Evolutionary conservation across 2,888 invertebrate species (phyloP).

Genomic region (Meteorus colon): DNA sequence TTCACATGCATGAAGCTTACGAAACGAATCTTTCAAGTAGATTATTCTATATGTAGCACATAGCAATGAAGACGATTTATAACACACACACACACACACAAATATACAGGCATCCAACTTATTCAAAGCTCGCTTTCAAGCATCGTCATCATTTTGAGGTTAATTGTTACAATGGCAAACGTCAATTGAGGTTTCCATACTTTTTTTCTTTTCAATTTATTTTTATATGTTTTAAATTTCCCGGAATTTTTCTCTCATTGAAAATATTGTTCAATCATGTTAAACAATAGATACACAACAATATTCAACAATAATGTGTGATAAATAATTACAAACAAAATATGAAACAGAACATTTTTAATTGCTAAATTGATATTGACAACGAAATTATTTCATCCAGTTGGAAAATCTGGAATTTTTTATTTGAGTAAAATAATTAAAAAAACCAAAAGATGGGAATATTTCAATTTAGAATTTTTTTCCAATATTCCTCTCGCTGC

Average conservation of each 20-base stretch:
- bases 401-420: background rate
- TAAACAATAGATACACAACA: too few relatives aligned
- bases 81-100: background rate
- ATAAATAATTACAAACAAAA: too few relatives aligned
- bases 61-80: background rate
- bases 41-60: constrained; percentile 9
- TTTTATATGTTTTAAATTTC: background rate
- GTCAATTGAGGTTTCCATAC: constrained; percentile 45
- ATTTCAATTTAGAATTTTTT: background rate
- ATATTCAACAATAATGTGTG: too few relatives aligned
- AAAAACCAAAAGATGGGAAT: background rate
- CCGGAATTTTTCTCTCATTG: background rate
- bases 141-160: constrained; percentile 46
- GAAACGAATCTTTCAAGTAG: background rate
- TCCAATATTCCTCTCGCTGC: background rate
- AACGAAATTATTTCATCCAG: background rate
- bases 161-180: constrained; percentile 49
- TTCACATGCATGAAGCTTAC: too few relatives aligned
- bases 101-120: background rate
- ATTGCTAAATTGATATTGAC: background rate
- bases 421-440: background rate
- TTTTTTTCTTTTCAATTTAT: background rate
- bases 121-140: background rate
- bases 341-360: too few relatives aligned
- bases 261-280: background rate